phyloP scores from a whole-genome alignment of 2,888 invertebrate species.

The Deroplatys truncata region DNA sequence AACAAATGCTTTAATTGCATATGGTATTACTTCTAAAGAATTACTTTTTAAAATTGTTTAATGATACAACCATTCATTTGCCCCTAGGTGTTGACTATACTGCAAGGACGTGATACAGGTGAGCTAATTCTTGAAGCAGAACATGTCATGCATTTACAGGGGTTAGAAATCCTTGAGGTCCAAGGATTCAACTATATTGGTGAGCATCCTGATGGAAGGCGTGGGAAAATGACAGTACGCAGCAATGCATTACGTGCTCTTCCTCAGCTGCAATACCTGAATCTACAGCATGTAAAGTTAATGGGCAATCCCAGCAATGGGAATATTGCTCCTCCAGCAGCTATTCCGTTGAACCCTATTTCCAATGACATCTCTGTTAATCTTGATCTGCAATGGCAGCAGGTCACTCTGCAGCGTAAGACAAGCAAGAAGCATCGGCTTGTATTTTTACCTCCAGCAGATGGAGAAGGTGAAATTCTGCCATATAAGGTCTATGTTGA shows the following conservation, averaged over 20 bases:
- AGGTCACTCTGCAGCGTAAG: neutral
- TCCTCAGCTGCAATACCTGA: constrained; percentile 47
- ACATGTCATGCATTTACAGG: constrained; percentile 47
- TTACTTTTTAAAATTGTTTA: no score
- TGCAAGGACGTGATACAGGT: constrained; percentile 53
- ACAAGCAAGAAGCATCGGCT: neutral
- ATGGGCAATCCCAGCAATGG: constrained; percentile 36
- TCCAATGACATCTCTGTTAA: constrained; percentile 14
- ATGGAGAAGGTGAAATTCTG: constrained; percentile 50
- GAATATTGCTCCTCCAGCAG: constrained; percentile 19
- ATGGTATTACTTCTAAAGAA: no score
- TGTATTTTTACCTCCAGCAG: constrained; percentile 27
- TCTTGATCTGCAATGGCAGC: neutral
- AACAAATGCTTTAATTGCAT: no score
- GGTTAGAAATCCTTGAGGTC: constrained; percentile 56
- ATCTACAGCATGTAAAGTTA: constrained; percentile 50
- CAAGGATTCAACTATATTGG: constrained; percentile 47
- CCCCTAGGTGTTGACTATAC: constrained; percentile 47
- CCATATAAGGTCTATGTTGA: constrained; percentile 61
- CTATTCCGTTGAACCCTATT: constrained; percentile 10
- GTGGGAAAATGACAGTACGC: constrained; percentile 31
- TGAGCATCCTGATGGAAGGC: constrained; percentile 33
- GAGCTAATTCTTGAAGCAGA: constrained; percentile 47
- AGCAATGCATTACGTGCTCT: constrained; percentile 39
- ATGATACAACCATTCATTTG: neutral